Evolutionary conservation across 1,140 invertebrate genomes (phyloP), one percentile per base, ranked within the genome.

Genomic region (Zaprionus lachaisei): DNA sequence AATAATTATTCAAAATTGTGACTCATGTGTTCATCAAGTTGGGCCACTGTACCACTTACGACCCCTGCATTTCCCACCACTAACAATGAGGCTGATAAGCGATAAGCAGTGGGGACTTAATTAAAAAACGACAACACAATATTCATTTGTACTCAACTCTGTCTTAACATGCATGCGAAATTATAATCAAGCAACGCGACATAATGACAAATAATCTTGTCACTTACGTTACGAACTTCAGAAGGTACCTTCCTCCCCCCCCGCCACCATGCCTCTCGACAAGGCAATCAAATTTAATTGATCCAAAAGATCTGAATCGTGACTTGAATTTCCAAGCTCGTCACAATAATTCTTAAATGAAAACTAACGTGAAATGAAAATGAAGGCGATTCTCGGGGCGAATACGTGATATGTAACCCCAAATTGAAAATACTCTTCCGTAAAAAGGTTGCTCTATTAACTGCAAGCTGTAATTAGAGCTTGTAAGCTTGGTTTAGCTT

Each of bases 181-280:
- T 77, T 9, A 54, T 62, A 77, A 72, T 81, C 41, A 81, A 73
- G 34, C 38, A 26, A 17, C 74, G 24, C 65, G 65, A 82, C 74
- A 82, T 70, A 82, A 82, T 82, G 80, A 74, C 70, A 82, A 82
- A 82, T 65, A 82, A 74, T 70, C 65, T 51, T 56, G 15, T 51
- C 47, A 24, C 47, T 51, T 14, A 51, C 47, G 47, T 24, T 51
- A 51, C 20, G 47, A 51, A 51, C 49, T 31, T 28, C 69, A 41
- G 58, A 55, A 7, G 20, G 12, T 22, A 11, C 11, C n/a, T 20
- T 2, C 34, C 57, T 1, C 64, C 68, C 60, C 54, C 54, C n/a
- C n/a, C 37, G 44, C 60, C 55, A 49, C 9, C 17, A 51, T 14
- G 15, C 47, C 61, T 37, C 56, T 17, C 54, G 41, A 44, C 49